Percentiles rank a stretch among this genome's conserved stretches.
Conservation (phyloP, 2,113 vertebrate species). For the Sciurus niger region DNA sequence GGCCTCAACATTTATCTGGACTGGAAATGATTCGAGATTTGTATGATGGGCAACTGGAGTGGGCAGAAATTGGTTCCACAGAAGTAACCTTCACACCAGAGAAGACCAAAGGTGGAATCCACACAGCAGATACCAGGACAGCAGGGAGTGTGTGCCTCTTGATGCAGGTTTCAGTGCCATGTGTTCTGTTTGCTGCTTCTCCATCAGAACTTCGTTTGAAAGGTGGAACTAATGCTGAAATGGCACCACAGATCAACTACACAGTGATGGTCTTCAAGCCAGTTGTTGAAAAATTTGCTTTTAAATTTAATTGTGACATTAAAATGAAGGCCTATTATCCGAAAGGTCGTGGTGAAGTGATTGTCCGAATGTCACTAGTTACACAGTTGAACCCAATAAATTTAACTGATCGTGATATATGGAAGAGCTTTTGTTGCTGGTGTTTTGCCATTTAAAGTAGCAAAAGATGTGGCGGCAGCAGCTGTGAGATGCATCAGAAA, state of each 20-base stretch:
- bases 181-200: conserved; percentile 93
- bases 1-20: conserved; percentile 97
- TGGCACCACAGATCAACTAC: conserved; percentile 99
- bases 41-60: conserved; percentile 94
- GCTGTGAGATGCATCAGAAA: conserved; percentile 96
- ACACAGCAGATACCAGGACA: conserved; percentile 95
- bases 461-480: conserved; percentile 95
- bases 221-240: conserved; percentile 98
- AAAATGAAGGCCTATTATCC: conserved; percentile 98
- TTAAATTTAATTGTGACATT: conserved; percentile 95
- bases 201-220: conserved; percentile 94
- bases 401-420: conserved; percentile 95
- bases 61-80: conserved; percentile 94
- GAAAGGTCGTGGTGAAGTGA: conserved; percentile 96
- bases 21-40: conserved; percentile 94
- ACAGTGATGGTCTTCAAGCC: conserved; percentile 97
- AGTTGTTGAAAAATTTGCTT: conserved; percentile 94
- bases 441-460: conserved; percentile 96
- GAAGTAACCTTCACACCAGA: conserved; percentile 94
- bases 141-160: conserved; percentile 97
- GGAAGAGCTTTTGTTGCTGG: conserved; percentile 97
- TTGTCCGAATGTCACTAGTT: conserved; percentile 92
- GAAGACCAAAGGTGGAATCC: conserved; percentile 94
- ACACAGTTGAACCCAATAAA: conserved; percentile 94
- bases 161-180: conserved; percentile 96